Percentiles rank a stretch among this genome's conserved stretches.
Conservation (phyloP, 2,888 invertebrate genomes). For the Podotricha telesiphe region DNA sequence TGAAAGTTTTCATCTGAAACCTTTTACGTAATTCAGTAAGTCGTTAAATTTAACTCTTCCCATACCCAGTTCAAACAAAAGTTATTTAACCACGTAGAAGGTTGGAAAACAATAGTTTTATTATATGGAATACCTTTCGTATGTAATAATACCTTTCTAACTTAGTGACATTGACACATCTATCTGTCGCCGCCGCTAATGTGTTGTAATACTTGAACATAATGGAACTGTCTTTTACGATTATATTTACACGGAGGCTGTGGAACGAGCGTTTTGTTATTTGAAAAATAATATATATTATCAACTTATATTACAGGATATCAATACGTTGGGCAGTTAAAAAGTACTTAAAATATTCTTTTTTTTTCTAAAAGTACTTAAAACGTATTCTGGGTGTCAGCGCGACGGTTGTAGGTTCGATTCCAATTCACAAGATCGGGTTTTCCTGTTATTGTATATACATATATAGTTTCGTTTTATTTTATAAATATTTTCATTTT, state of each 20-base stretch:
- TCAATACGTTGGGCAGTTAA: too few relatives aligned
- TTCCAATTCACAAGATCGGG: too few relatives aligned
- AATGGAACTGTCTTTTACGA: slow-evolving; percentile 44
- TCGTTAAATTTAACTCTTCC: background rate
- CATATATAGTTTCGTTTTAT: too few relatives aligned
- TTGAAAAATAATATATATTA: too few relatives aligned
- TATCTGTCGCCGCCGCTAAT: slow-evolving; percentile 39
- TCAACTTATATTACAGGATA: too few relatives aligned
- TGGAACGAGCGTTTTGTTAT: slow-evolving; percentile 20
- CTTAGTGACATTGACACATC: slow-evolving; percentile 36
- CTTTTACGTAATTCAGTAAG: background rate
- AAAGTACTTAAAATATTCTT: too few relatives aligned
- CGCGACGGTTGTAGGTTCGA: too few relatives aligned
- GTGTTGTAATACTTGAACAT: slow-evolving; percentile 39
- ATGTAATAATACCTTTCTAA: slow-evolving; percentile 30
- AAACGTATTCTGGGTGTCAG: too few relatives aligned
- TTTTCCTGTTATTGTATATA: too few relatives aligned
- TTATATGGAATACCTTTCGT: slow-evolving; percentile 3
- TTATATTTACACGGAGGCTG: slow-evolving; percentile 26
- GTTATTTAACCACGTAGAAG: background rate
- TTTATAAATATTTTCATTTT: too few relatives aligned
- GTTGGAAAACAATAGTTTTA: background rate
- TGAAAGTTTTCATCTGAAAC: background rate
- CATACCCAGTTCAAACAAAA: background rate
- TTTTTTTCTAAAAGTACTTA: too few relatives aligned